Conservation (phyloP, 2,797 vertebrate genomes). For the Synaphobranchus kaupii region DNA sequence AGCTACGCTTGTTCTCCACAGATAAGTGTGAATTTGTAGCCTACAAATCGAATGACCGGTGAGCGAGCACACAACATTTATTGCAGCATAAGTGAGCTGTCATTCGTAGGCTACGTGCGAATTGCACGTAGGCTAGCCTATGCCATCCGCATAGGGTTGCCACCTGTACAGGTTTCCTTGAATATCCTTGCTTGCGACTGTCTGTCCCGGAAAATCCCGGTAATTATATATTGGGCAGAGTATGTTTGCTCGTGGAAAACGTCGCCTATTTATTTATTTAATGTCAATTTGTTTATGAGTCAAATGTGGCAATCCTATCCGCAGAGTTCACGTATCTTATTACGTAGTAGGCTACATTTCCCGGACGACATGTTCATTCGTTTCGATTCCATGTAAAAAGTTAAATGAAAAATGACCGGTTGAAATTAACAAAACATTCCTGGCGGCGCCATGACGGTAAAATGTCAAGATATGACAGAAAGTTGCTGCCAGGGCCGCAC, state of each 20-base stretch:
- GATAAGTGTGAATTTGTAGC: background rate
- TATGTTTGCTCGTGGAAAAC: too few species aligned
- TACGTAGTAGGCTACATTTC: background rate
- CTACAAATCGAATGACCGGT: background rate
- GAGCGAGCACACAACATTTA: background rate
- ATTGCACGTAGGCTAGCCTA: background rate
- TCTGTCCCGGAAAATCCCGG: too few species aligned
- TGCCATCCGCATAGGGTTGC: background rate
- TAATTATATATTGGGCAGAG: too few species aligned
- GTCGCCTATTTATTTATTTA: too few species aligned
- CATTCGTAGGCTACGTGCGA: background rate
- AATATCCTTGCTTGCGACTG: too few species aligned
- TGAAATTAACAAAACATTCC: background rate
- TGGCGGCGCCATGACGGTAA: slow-evolving; percentile 70
- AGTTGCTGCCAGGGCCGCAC: slow-evolving; percentile 47
- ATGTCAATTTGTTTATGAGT: too few species aligned
- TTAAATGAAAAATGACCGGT: background rate
- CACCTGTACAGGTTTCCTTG: too few species aligned
- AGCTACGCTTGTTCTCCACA: background rate
- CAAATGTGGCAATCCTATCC: too few species aligned
- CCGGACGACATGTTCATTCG: background rate
- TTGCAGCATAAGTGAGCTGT: background rate
- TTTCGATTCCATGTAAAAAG: background rate
- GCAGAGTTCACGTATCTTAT: too few species aligned
- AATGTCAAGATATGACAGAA: slow-evolving; percentile 51